Percentiles rank a stretch among this genome's conserved stretches.
Conservation (phyloP, 2,888 invertebrate species). For the Stenchaetothrips biformis region DNA sequence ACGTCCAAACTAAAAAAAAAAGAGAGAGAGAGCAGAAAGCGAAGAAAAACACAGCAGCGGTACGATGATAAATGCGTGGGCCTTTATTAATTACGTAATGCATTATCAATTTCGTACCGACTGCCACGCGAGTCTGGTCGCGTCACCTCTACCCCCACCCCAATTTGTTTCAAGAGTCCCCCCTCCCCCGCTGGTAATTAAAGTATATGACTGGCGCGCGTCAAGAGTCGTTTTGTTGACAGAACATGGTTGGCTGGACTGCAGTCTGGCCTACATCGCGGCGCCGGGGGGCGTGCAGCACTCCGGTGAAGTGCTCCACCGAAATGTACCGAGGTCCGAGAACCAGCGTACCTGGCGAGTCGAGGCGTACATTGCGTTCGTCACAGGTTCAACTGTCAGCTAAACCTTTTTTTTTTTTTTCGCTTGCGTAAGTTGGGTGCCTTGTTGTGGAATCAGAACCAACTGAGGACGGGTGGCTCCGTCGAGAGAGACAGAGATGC, state of each 20-base stretch:
- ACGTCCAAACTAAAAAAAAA: background rate
- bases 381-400: no score
- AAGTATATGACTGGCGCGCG: conserved; percentile 8
- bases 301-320: no score
- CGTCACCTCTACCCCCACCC: background rate
- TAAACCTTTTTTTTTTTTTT: no score
- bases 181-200: conserved; percentile 9
- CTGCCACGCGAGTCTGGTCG: background rate
- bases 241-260: background rate
- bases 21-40: background rate
- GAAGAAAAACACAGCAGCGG: background rate
- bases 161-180: background rate
- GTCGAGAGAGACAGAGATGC: no score
- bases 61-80: background rate
- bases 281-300: background rate
- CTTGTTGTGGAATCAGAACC: no score
- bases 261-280: no score
- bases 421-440: no score
- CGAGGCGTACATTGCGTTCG: no score
- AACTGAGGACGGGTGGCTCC: no score
- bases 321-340: no score
- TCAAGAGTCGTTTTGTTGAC: background rate
- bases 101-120: conserved; percentile 15
- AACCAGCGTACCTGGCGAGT: no score
- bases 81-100: conserved; percentile 19